Percentiles rank a stretch among this genome's conserved stretches.
Conservation (phyloP, 2,888 invertebrate genomes). For the Drosophila trichaetosa region DNA sequence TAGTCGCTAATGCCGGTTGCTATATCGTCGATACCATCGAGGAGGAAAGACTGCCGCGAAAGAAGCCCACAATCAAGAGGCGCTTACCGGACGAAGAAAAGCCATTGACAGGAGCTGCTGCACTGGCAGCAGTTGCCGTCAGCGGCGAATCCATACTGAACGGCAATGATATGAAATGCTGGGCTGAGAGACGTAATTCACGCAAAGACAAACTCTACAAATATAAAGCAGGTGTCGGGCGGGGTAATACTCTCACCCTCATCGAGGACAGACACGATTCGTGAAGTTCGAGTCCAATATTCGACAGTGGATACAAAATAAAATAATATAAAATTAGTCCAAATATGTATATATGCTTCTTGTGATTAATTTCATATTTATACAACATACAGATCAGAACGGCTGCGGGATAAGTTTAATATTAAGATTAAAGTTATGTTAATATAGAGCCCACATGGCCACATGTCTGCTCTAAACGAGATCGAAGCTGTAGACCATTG, state of each 20-base stretch:
- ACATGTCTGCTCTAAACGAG: not conserved
- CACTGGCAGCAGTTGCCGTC: constrained; percentile 3
- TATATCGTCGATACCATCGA: not conserved
- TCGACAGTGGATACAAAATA: not conserved
- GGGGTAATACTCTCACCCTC: not conserved
- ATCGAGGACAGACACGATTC: not conserved
- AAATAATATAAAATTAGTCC: not conserved
- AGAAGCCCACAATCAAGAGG: not conserved
- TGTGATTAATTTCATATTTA: not conserved
- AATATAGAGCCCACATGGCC: not conserved
- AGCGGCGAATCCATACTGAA: not conserved
- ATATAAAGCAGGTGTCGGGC: not conserved
- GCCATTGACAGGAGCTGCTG: not conserved
- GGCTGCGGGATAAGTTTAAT: not conserved
- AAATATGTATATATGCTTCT: not conserved
- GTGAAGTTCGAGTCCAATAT: not conserved
- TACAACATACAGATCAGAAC: not conserved
- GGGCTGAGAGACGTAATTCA: not conserved
- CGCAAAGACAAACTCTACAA: not conserved
- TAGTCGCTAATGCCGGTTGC: not conserved
- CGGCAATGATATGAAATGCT: not conserved
- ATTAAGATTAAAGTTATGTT: not conserved
- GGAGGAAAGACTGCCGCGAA: not conserved
- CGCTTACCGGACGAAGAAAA: not conserved
- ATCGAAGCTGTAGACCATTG: constrained; percentile 64